Evolutionary conservation across 2,888 invertebrate species (phyloP).

Genomic region (Gymnocheta viridis): DNA sequence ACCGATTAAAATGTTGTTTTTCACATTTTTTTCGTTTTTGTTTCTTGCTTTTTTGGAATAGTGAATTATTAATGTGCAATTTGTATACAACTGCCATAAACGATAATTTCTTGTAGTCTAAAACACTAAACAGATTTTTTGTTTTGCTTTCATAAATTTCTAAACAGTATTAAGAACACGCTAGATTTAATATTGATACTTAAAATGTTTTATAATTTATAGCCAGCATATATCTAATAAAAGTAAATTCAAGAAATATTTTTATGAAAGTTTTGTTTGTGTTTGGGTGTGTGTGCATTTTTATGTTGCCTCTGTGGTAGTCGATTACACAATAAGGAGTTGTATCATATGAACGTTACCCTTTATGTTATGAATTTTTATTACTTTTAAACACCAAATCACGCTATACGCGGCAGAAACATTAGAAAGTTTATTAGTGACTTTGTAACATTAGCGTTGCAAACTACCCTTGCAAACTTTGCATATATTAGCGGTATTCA

Average conservation of each 20-base stretch:
- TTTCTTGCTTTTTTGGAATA: constrained; percentile 2
- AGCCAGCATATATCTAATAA: constrained; percentile 17
- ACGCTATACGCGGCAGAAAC: background rate
- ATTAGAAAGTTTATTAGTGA: too few species aligned
- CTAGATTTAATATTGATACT: constrained; percentile 51
- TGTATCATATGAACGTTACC: constrained; percentile 13
- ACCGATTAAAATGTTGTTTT: constrained; percentile 31
- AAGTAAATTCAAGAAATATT: constrained; percentile 18
- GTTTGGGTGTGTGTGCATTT: background rate
- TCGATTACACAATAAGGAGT: constrained; percentile 3
- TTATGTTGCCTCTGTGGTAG: background rate
- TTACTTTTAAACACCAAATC: background rate
- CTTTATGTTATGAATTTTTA: constrained; percentile 9
- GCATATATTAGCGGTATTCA: too few species aligned
- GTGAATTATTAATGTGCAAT: constrained; percentile 56
- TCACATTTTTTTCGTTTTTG: background rate
- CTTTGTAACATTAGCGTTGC: too few species aligned
- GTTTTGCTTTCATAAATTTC: constrained; percentile 36
- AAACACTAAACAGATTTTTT: constrained; percentile 56
- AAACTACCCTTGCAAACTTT: too few species aligned
- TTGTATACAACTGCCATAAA: constrained; percentile 59
- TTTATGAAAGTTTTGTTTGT: background rate
- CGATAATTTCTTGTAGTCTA: constrained; percentile 47
- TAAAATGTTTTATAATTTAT: constrained; percentile 47
- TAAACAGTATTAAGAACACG: constrained; percentile 46